These are phyloP conservation scores for Rhineura floridana DNA, from an alignment of 2,113 vertebrate species.

Conservation along the genomic window DNA sequence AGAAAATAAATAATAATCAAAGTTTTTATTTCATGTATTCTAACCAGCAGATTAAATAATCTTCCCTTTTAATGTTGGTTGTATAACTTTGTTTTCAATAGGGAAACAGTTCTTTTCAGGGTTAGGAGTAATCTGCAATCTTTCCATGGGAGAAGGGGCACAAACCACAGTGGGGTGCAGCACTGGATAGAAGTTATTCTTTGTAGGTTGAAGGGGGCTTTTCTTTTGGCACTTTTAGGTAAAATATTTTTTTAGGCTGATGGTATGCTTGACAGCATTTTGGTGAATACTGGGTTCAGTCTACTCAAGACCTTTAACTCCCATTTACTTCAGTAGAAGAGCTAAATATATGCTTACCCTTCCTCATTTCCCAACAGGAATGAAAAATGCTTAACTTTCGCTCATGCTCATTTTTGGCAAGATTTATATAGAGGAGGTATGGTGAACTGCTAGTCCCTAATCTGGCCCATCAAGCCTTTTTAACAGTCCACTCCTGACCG, in stretches of 20 bases:
- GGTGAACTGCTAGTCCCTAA: too few relatives aligned
- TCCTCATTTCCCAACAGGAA: not conserved
- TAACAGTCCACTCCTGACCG: too few relatives aligned
- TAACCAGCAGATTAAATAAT: not conserved
- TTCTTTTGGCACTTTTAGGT: not conserved
- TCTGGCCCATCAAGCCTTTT: too few relatives aligned
- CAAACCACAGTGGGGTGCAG: not conserved
- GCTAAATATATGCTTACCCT: not conserved
- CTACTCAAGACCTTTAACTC: not conserved
- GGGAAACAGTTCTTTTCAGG: not conserved
- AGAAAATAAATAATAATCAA: conserved; percentile 18
- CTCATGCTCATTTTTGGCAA: not conserved
- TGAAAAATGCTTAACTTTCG: not conserved
- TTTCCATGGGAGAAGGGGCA: not conserved
- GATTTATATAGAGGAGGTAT: not conserved
- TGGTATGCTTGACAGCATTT: not conserved
- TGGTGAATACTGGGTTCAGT: not conserved
- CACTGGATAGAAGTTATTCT: not conserved
- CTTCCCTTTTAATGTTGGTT: not conserved
- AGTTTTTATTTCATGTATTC: not conserved
- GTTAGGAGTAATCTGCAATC: not conserved
- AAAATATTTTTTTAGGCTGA: not conserved
- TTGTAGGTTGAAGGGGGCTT: not conserved
- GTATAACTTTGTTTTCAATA: conserved; percentile 6
- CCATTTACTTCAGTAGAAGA: not conserved